These are phyloP conservation scores for Cabera pusaria DNA, from an alignment of 2,888 invertebrate genomes.

Conservation along the genomic window DNA sequence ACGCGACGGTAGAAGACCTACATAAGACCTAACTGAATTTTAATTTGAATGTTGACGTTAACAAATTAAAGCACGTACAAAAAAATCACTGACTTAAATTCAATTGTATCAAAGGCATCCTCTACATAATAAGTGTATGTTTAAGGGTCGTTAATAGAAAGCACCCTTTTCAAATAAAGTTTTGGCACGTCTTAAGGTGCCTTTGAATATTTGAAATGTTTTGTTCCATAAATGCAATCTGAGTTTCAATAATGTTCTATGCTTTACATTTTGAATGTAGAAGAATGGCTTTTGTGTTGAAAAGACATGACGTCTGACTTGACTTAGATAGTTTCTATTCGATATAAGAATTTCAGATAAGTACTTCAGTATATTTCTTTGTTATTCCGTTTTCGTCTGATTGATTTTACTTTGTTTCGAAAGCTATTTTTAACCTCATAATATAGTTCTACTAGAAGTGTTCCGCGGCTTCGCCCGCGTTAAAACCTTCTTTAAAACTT, in stretches of 20 bases:
- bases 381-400: too few species aligned
- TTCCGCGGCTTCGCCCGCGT: too few species aligned
- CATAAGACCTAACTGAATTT: too few species aligned
- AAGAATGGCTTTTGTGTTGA: not conserved
- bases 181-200: conserved; percentile 33
- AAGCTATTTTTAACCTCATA: too few species aligned
- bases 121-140: conserved; percentile 9
- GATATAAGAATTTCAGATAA: too few species aligned
- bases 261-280: conserved; percentile 2
- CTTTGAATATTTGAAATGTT: conserved; percentile 1
- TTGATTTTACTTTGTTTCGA: too few species aligned
- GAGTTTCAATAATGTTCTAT: conserved; percentile 1
- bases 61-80: too few species aligned
- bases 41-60: too few species aligned
- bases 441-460: too few species aligned
- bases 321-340: conserved; percentile 22
- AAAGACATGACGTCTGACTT: conserved; percentile 20
- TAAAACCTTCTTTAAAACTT: too few species aligned
- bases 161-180: conserved; percentile 47
- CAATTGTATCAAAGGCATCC: not conserved
- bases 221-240: conserved; percentile 1
- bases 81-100: conserved; percentile 5
- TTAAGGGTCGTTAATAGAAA: conserved; percentile 37
- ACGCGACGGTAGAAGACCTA: too few species aligned
- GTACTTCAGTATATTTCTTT: too few species aligned